These are phyloP conservation scores for Tympanoctomys barrerae DNA, from an alignment of 2,797 vertebrate species.

Conservation along the genomic window DNA sequence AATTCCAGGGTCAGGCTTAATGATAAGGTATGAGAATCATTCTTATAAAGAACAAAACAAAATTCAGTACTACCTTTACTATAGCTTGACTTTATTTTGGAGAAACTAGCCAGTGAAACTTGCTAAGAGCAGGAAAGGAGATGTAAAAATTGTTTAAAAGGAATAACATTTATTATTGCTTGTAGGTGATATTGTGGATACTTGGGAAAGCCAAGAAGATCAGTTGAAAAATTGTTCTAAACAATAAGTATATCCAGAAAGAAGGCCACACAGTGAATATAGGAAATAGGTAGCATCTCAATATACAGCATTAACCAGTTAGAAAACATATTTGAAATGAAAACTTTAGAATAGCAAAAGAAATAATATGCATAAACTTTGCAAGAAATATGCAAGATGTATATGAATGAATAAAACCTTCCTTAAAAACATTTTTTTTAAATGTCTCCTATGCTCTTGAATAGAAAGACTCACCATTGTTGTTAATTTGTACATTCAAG, in stretches of 20 bases:
- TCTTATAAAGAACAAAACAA: background rate
- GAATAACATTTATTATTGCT: conserved; percentile 29
- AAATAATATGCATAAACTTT: conserved; percentile 45
- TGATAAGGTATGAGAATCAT: background rate
- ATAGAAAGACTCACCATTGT: background rate
- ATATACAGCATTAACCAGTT: conserved; percentile 4
- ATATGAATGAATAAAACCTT: conserved; percentile 40
- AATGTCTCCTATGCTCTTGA: background rate
- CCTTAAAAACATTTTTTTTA: conserved; percentile 13
- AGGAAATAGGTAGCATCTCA: conserved; percentile 45
- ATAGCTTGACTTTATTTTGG: background rate
- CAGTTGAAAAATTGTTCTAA: conserved; percentile 40
- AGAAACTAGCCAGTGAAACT: background rate
- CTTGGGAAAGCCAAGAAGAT: conserved; percentile 50
- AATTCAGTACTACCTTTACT: background rate
- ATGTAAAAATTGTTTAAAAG: conserved; percentile 1
- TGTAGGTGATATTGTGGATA: background rate
- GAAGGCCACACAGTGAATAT: conserved; percentile 29
- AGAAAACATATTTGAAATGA: conserved; percentile 35
- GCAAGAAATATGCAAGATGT: background rate
- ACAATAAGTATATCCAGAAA: background rate
- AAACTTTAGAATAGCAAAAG: conserved; percentile 50
- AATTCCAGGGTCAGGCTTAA: background rate
- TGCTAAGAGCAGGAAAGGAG: background rate
- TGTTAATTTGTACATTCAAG: conserved; percentile 54